Evolutionary conservation across 2,113 vertebrate species (phyloP).

Genomic region (Odontophorus gujanensis): DNA sequence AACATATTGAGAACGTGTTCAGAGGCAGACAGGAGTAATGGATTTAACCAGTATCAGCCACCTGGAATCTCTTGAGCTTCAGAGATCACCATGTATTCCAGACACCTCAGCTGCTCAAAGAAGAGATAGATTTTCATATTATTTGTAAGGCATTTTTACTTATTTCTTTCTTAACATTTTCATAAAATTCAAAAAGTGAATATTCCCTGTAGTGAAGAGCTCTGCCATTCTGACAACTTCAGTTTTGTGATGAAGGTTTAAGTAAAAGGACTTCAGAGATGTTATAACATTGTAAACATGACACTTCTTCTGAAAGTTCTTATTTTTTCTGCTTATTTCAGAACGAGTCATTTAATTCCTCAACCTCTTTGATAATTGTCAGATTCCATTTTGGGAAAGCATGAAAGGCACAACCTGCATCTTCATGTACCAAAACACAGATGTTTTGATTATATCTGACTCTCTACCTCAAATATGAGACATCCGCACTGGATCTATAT

Average conservation of each 20-base stretch:
- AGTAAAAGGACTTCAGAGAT: neutral
- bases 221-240: neutral
- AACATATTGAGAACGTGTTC: neutral
- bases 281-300: fast-evolving
- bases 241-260: neutral
- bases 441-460: neutral
- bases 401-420: neutral
- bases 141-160: neutral
- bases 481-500: neutral
- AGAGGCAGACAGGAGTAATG: neutral
- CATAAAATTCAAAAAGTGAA: neutral
- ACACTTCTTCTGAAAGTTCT: neutral
- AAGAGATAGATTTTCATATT: neutral
- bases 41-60: neutral
- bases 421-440: neutral
- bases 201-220: neutral
- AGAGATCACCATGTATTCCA: neutral
- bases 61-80: neutral
- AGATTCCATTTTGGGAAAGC: neutral
- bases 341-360: neutral
- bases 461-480: neutral
- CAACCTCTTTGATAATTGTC: neutral
- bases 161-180: neutral
- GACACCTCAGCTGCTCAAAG: neutral
- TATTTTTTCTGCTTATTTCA: neutral